Evolutionary conservation across 2,888 invertebrate genomes (phyloP).

Genomic region (Invenusta paracnida): DNA sequence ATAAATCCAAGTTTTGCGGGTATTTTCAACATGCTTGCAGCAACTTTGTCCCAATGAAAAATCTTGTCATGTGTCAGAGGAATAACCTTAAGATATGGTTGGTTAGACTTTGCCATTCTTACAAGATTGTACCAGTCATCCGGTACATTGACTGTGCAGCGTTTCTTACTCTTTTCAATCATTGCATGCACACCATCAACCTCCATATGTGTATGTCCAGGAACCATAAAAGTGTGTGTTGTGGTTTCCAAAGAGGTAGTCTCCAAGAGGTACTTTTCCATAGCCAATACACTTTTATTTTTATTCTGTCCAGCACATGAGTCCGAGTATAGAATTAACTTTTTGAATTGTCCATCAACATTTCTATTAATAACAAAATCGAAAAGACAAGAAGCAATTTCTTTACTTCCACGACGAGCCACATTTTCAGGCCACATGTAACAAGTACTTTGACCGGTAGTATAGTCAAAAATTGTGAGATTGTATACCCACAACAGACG

Average conservation of each 20-base stretch:
- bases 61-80: neutral
- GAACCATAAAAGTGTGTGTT: neutral
- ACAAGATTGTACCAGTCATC: slow-evolving; percentile 3
- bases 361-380: slow-evolving; percentile 6
- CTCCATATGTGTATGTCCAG: slow-evolving; percentile 15
- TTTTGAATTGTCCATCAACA: neutral
- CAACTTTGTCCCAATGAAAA: neutral
- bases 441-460: neutral
- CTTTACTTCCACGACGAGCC: neutral
- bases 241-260: neutral
- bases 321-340: neutral
- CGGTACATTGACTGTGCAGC: neutral
- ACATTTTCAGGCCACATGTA: slow-evolving; percentile 23
- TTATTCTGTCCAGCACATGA: neutral
- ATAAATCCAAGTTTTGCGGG: neutral
- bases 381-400: slow-evolving; percentile 9
- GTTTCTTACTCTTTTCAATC: neutral
- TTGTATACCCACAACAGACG: slow-evolving; percentile 7
- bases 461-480: slow-evolving; percentile 20
- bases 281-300: neutral
- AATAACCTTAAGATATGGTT: neutral
- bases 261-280: neutral
- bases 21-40: neutral
- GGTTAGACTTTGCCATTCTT: neutral
- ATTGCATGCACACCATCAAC: neutral